Percentiles rank a stretch among this genome's conserved stretches.
Conservation (phyloP, 2,888 invertebrate species). For the Pseudeuparius sepicola region DNA sequence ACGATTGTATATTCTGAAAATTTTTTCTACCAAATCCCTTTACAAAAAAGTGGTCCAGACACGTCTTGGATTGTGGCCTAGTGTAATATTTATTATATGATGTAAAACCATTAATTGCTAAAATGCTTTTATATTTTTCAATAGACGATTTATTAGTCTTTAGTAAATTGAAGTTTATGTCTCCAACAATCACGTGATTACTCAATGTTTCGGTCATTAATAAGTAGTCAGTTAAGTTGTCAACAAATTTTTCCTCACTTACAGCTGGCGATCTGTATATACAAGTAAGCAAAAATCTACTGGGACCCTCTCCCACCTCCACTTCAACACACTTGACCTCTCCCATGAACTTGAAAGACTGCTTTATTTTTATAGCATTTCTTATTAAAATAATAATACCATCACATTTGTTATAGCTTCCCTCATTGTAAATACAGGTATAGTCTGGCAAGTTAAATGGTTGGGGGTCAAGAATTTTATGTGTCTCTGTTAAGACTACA, state of each 20-base stretch:
- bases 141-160: neutral
- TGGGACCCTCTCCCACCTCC: too few species aligned
- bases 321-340: too few species aligned
- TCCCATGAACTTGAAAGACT: too few species aligned
- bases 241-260: neutral
- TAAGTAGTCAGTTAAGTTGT: neutral
- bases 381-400: too few species aligned
- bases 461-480: too few species aligned
- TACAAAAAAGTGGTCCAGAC: constrained; percentile 4
- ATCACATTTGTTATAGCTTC: too few species aligned
- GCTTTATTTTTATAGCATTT: too few species aligned
- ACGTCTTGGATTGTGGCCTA: constrained; percentile 4
- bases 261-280: neutral
- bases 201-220: neutral
- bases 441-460: too few species aligned
- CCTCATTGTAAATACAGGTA: too few species aligned
- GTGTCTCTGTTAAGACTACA: too few species aligned
- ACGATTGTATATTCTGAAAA: neutral
- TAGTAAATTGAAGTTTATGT: constrained; percentile 2
- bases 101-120: neutral
- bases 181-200: constrained; percentile 1
- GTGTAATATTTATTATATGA: constrained; percentile 3
- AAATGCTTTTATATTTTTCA: constrained; percentile 3
- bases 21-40: neutral
- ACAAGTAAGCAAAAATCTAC: too few species aligned